A percentile compares a stretch with the other conserved stretches of the same genome.
These are phyloP conservation scores for Trichopoda pennipes DNA, from an alignment of 2,888 invertebrate species.

Conservation along the genomic window DNA sequence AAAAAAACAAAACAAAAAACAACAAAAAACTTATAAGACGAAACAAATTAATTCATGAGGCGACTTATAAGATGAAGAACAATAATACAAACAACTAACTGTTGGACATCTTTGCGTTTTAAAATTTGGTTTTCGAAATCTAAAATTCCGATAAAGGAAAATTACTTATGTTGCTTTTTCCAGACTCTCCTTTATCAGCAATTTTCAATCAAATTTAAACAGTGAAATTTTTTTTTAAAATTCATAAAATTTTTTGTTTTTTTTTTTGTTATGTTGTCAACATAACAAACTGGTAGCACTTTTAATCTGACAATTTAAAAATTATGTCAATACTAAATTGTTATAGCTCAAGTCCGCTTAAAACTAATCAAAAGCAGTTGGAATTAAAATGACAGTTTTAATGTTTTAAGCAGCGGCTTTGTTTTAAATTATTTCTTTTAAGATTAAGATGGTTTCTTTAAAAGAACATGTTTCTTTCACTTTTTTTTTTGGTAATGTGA, in stretches of 20 bases:
- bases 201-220: background rate
- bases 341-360: constrained; percentile 11
- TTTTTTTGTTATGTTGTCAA: too few species aligned
- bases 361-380: constrained; percentile 29
- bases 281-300: background rate
- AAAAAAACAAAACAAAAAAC: background rate
- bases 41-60: constrained; percentile 44
- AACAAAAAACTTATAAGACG: constrained; percentile 19
- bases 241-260: background rate
- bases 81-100: constrained; percentile 17
- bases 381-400: constrained; percentile 21
- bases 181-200: too few species aligned
- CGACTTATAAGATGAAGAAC: constrained; percentile 34
- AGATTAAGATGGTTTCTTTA: too few species aligned
- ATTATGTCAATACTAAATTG: background rate
- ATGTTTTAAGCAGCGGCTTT: constrained; percentile 6
- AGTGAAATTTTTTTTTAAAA: background rate
- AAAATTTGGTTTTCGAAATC: background rate
- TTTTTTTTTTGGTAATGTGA: too few species aligned
- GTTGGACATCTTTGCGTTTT: constrained; percentile 5
- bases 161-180: background rate
- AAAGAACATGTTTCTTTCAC: too few species aligned
- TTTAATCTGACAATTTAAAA: constrained; percentile 20
- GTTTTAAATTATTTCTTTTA: constrained; percentile 9
- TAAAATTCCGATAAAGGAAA: too few species aligned